Evolutionary conservation across 2,113 vertebrate genomes (phyloP), one percentile per base, ranked within the genome.

Genomic region (Cygnus atratus): DNA sequence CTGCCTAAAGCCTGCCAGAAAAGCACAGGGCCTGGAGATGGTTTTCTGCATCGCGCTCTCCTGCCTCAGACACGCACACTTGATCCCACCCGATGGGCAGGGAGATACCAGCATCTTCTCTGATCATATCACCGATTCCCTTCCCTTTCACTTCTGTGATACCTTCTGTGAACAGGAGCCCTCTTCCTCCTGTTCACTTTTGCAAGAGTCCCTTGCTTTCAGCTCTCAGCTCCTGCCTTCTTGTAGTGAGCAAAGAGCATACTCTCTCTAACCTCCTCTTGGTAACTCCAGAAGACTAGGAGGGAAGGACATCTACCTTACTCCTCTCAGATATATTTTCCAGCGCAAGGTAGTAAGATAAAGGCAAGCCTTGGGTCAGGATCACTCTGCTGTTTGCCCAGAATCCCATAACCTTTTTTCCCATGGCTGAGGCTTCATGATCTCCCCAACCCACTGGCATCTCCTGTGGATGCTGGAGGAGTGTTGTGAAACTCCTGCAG

Each of bases 1-100:
- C 48, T 90, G 71, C n/a, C 67, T 65, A 85, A 66, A 75, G 84
- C 81, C 61, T 83, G 15, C 25, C 48, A 89, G 77, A 61, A 84
- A 84, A 80, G 24, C 48, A 58, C 33, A 70, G 54, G 22, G n/a
- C 71, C 39, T 85, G 6, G 11, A 58, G 44, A 18, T 50, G 3
- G 4, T 41, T 89, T 73, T 54, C 70, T 57, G 21, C n/a, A 68
- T 76, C 52, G 67, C 18, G 73, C 11, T 73, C 3, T 4, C 28
- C 58, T 44, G 20, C 18, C 20, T 83, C 55, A 71, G 55, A 28
- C 10, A 6, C 26, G 8, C 6, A 37, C 3, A n/a, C 13, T 43
- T 26, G 28, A 55, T 87, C 71, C 46, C 8, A 14, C 33, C 48
- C 70, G 44, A 44, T 39, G 55, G 20, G 20, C 13, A 86, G 35